Conservation (phyloP, 1,140 invertebrate genomes). For the Zaprionus tsacasi region DNA sequence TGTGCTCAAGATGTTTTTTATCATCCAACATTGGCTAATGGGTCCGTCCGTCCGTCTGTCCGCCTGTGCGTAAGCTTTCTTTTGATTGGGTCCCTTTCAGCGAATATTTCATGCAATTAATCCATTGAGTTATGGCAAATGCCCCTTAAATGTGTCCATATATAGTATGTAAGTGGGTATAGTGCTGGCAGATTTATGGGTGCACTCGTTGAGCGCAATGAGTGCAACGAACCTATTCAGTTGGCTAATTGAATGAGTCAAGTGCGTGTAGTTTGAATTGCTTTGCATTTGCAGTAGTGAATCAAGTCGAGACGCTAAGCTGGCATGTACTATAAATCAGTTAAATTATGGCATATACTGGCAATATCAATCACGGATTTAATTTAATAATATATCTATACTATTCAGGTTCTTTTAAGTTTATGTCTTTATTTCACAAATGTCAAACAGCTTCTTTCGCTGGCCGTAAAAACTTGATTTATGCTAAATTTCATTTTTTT, state of each 20-base stretch:
- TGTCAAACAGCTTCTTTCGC: slow-evolving; percentile 31
- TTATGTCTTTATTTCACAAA: not conserved
- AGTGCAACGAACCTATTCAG: slow-evolving; percentile 46
- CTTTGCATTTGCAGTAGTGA: slow-evolving; percentile 10
- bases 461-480: slow-evolving; percentile 49
- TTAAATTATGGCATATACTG: not conserved
- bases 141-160: slow-evolving; percentile 10
- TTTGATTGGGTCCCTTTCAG: slow-evolving; percentile 58
- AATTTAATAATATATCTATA: slow-evolving; percentile 3
- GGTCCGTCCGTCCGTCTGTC: slow-evolving; percentile 24
- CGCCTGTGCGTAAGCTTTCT: slow-evolving; percentile 32
- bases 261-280: slow-evolving; percentile 20
- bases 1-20: slow-evolving; percentile 70
- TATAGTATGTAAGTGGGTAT: slow-evolving; percentile 2
- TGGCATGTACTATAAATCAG: not conserved
- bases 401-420: not conserved
- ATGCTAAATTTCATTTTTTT: slow-evolving; percentile 49
- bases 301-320: not conserved
- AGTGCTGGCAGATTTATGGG: slow-evolving; percentile 49
- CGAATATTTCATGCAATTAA: slow-evolving; percentile 67
- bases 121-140: slow-evolving; percentile 48
- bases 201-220: slow-evolving; percentile 36
- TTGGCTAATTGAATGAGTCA: slow-evolving; percentile 25
- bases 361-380: not conserved
- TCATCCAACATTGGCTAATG: slow-evolving; percentile 62